Evolutionary conservation across 2,888 invertebrate species (phyloP), one percentile per base, ranked within the genome.

Genomic region (Celastrina argiolus): DNA sequence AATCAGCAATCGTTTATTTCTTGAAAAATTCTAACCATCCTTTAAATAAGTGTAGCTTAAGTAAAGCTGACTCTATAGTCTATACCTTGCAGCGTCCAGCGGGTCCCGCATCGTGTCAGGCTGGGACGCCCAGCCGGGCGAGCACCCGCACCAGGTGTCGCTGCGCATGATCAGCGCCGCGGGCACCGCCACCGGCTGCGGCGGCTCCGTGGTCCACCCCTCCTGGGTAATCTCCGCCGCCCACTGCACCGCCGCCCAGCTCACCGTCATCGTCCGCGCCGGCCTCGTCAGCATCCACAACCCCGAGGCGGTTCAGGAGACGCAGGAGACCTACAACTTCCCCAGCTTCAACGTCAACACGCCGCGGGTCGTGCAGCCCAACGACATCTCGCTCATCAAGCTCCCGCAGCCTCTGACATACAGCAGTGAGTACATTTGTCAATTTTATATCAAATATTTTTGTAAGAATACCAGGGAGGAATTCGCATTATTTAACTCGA

Each of bases 221-320:
- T 68, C 77, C n/a, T 89, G 89, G 89, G 75, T 85, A 22, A 63
- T 88, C 63, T 78, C 83, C 0, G 85, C 88, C 0, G 89, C 88
- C 0, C 88, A 89, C 69, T 89, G 89, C 70, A 86, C 87, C 36
- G 86, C 85, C n/a, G 88, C 88, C 2, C 81, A 78, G 16, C 31
- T 80, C 1, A 78, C 80, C 0, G 12, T 85, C 1, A 75, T 85
- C n/a, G 74, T 88, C 45, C 83, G 84, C 58, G 87, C 83, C 2
- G 89, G 89, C 0, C 74, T 84, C 26, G 77, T 79, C 14, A 73
- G 79, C 67, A 68, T 86, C 39, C 73, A 74, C 1, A 67, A 66
- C 1, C 83, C 88, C 0, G 76, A 81, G 71, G 81, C 83, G 75
- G 74, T 82, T 2, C 72, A 69, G 26, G 88, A 87, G 72, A 76